Percentiles rank a stretch among this genome's conserved stretches.
phyloP scores from a whole-genome alignment of 2,113 vertebrate genomes.

The Gadus macrocephalus region DNA sequence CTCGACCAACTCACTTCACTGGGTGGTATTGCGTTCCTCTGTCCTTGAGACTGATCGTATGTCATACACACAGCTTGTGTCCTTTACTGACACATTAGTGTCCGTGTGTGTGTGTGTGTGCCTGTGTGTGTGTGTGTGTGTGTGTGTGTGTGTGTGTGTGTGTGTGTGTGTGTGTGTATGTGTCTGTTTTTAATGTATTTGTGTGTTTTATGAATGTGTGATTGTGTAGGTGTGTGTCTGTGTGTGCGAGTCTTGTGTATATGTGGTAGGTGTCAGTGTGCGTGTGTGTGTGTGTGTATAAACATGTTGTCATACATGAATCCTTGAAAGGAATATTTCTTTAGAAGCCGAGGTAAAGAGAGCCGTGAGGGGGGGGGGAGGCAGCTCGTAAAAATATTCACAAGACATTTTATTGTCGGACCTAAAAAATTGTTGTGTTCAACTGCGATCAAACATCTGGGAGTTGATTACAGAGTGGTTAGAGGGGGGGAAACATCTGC shows the following conservation, averaged over 20 bases:
- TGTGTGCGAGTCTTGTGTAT: background rate
- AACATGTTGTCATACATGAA: constrained; percentile 33
- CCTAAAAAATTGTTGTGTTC: constrained; percentile 24
- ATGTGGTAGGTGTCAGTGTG: background rate
- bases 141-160: constrained; percentile 16
- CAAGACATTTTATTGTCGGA: constrained; percentile 46
- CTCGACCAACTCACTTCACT: constrained; percentile 4
- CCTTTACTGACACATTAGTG: too few species aligned
- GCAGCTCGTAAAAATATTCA: constrained; percentile 42
- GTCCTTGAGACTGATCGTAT: background rate
- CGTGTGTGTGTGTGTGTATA: constrained; percentile 20
- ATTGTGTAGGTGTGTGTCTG: constrained; percentile 12
- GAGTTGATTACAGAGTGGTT: constrained; percentile 56
- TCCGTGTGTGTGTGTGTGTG: too few species aligned
- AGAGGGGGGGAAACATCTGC: constrained; percentile 51
- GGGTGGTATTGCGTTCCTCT: constrained; percentile 15
- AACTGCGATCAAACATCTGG: constrained; percentile 51
- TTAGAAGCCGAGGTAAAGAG: background rate
- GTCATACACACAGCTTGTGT: too few species aligned
- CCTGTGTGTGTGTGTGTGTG: background rate
- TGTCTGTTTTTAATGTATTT: too few species aligned
- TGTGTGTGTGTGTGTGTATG: too few species aligned
- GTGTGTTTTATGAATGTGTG: background rate
- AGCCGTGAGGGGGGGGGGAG: background rate
- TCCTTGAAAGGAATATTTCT: too few species aligned